Conservation (phyloP, 2,113 vertebrate genomes). For the Agelaius phoeniceus region DNA sequence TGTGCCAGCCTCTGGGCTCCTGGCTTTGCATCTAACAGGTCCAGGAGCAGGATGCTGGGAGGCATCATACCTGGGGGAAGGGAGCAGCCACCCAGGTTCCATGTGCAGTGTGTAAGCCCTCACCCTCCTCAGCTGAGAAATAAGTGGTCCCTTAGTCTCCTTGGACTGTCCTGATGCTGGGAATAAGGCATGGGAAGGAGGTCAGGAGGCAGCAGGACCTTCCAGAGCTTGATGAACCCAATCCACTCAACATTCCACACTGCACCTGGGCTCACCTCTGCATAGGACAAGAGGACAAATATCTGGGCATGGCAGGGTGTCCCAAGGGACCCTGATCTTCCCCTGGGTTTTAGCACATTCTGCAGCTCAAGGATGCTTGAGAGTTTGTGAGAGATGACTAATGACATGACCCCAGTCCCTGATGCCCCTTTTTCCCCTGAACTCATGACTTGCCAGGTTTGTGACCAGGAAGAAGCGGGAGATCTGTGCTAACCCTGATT, state of each 20-base stretch:
- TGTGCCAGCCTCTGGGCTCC: background rate
- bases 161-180: background rate
- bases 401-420: background rate
- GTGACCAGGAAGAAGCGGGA: slow-evolving; percentile 13
- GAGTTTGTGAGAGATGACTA: background rate
- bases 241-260: accelerated
- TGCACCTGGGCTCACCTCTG: background rate
- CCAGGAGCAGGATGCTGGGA: background rate
- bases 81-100: background rate
- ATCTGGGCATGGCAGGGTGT: background rate
- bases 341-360: background rate
- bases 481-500: slow-evolving; percentile 21
- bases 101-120: accelerated
- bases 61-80: background rate
- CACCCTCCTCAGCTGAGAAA: background rate
- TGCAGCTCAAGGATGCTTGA: background rate
- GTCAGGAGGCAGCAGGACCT: background rate
- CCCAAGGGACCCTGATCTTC: background rate
- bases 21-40: accelerated
- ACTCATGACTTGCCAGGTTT: slow-evolving; percentile 15
- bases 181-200: background rate
- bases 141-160: background rate
- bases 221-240: background rate
- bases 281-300: background rate
- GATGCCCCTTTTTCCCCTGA: background rate